phyloP scores from a whole-genome alignment of 2,113 vertebrate genomes.

The Echinops telfairi region DNA sequence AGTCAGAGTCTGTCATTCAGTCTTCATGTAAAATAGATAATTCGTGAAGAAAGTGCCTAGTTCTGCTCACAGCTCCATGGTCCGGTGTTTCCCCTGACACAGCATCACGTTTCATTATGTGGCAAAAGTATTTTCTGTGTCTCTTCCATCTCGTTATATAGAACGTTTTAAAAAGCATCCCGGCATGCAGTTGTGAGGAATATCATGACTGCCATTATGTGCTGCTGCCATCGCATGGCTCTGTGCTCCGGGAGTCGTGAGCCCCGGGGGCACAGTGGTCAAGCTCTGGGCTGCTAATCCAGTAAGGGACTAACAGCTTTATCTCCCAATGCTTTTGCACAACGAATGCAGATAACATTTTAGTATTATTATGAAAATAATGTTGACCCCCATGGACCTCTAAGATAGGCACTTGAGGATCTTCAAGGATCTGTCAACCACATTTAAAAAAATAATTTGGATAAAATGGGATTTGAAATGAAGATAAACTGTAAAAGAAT shows the following conservation, averaged over 20 bases:
- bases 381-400: not conserved
- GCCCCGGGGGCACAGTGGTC: not conserved
- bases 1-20: not conserved
- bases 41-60: conserved; percentile 2
- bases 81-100: not conserved
- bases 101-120: not conserved
- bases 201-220: not conserved
- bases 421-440: not conserved
- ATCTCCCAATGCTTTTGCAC: not conserved
- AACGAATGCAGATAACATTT: not conserved
- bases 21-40: conserved; percentile 28
- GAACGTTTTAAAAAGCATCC: not conserved
- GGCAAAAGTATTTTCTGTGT: not conserved
- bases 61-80: not conserved
- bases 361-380: not conserved
- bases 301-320: not conserved
- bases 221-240: not conserved
- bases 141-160: not conserved
- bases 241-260: not conserved
- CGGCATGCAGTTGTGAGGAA: not conserved
- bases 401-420: not conserved
- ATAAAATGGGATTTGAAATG: not conserved
- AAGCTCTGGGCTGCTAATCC: not conserved
- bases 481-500: not conserved
- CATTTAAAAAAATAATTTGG: not conserved